Evolutionary conservation across 2,797 vertebrate species (phyloP), one percentile per base, ranked within the genome.

Genomic region (Silurus aristotelis): DNA sequence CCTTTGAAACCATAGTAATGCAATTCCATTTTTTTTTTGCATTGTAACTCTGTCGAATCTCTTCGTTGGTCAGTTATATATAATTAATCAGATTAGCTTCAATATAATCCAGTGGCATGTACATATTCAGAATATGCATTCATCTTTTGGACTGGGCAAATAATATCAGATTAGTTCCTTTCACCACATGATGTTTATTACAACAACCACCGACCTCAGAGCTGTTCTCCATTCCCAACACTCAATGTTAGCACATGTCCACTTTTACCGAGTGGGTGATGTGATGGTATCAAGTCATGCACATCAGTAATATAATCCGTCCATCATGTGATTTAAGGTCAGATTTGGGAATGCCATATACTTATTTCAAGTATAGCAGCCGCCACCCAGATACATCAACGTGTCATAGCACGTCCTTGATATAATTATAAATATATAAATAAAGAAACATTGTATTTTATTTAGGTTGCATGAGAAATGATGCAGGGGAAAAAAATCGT

Each of bases 361-460:
- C 43, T 80, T 80, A 80, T 80, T 80, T 66, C 31, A 10, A 80
- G 78, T 66, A 19, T 4, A 80, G 22, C 60, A 80, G 78, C 61
- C 48, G 38, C 38, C 14, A 66, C 60, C 52, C 19, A 12, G 78
- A 48, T 7, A 66, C 38, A 17, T 20, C 6, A 6, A 2, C 6
- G 61, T 66, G 43, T 64, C 46, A n/a, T 6, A 31, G 20, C 77
- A 64, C 60, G 77, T 38, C 78, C 60, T 43, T 64, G 60, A 17
- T 80, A 64, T 64, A 48, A 80, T 48, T 48, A 64, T 64, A 64
- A 80, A 80, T 48, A 64, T 17, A 46, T 38, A 63, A 58, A 76
- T 60, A 77, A 58, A 79, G 61, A 78, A 80, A 80, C 63, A 80
- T 38, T 80, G 25, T 48, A 38, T 27, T 38, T 80, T 66, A 80